Base-by-base conservation (phyloP, 2,797 vertebrate genomes). In the Lerista edwardsae region DNA sequence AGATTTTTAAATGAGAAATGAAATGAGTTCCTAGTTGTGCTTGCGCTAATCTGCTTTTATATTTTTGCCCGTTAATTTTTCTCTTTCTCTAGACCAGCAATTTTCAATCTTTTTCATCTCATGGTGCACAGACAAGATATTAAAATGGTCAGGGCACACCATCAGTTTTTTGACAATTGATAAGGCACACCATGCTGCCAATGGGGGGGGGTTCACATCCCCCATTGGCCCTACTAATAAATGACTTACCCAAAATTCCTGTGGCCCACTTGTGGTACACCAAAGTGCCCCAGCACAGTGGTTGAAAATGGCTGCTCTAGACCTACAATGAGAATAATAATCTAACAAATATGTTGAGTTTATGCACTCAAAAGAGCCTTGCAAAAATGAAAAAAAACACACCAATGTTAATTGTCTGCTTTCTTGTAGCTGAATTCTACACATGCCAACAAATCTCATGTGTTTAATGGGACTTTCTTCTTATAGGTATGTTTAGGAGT, bases 291-390 rank as follows among this genome's bases (percentile, higher is more conserved):
- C 9, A 9, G 41, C 4, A 4, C 41, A 44, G 41, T 44, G 41
- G 41, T 44, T n/a, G 41, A 44, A 44, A 44, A 44, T 44, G 4
- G 9, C 41, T 44, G 41, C 0, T 3, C 9, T 71, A 83, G 81
- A 84, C 80, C 47, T 21, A 25, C 86, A 75, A 51, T 79, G 86
- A 36, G 55, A 79, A 68, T 41, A 21, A 27, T 83, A 71, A 65
- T 65, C n/a, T 25, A 80, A 14, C 4, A 85, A 87, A 1, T 68
- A 3, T 17, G 78, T 84, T 65, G 55, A 41, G 64, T 15, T 59
- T 34, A 80, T 84, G 67, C 36, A 1, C 15, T 55, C 34, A 83
- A 67, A 25, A 27, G 67, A 12, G 47, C 44, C 47, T 12, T 21
- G 62, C 31, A 7, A 44, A 31, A 59, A 59, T 15, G 23, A 6